phyloP scores from a whole-genome alignment of 2,113 vertebrate genomes.

The Anolis carolinensis region DNA sequence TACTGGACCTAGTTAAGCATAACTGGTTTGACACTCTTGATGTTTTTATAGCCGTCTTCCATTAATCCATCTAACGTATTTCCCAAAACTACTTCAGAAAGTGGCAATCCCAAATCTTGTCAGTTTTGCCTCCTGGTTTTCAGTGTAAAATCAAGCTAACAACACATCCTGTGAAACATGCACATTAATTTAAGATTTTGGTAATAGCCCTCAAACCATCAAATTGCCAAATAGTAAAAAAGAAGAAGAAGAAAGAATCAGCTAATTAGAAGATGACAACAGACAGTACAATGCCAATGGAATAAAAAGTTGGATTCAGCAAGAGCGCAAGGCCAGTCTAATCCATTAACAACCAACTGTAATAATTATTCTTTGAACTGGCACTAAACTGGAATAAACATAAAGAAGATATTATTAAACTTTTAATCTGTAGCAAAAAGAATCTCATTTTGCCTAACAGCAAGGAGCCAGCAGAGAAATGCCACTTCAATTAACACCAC shows the following conservation, averaged over 20 bases:
- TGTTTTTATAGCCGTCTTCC: not conserved
- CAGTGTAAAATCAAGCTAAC: slow-evolving; percentile 36
- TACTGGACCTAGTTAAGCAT: not conserved
- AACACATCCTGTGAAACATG: slow-evolving; percentile 59
- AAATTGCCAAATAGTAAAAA: slow-evolving; percentile 59
- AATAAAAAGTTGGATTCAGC: slow-evolving; percentile 55
- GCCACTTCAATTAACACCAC: slow-evolving; percentile 59
- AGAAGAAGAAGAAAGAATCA: no score
- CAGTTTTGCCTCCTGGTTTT: slow-evolving; percentile 55
- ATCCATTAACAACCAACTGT: slow-evolving; percentile 60
- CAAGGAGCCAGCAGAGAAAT: slow-evolving; percentile 49
- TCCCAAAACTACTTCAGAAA: not conserved
- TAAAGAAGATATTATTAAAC: slow-evolving; percentile 62
- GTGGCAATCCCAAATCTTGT: no score
- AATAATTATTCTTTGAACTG: slow-evolving; percentile 59
- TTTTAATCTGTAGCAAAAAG: slow-evolving; percentile 62
- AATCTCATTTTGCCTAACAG: slow-evolving; percentile 58
- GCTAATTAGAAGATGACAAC: slow-evolving; percentile 66
- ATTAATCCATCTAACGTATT: not conserved
- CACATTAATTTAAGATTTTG: slow-evolving; percentile 66
- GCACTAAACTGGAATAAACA: slow-evolving; percentile 57
- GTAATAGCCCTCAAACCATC: slow-evolving; percentile 57
- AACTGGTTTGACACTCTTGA: not conserved
- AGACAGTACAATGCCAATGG: slow-evolving; percentile 48
- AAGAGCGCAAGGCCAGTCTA: slow-evolving; percentile 52